These are phyloP conservation scores for Xenotilapia flavipinnis DNA, from an alignment of 2,113 vertebrate genomes.

Conservation along the genomic window DNA sequence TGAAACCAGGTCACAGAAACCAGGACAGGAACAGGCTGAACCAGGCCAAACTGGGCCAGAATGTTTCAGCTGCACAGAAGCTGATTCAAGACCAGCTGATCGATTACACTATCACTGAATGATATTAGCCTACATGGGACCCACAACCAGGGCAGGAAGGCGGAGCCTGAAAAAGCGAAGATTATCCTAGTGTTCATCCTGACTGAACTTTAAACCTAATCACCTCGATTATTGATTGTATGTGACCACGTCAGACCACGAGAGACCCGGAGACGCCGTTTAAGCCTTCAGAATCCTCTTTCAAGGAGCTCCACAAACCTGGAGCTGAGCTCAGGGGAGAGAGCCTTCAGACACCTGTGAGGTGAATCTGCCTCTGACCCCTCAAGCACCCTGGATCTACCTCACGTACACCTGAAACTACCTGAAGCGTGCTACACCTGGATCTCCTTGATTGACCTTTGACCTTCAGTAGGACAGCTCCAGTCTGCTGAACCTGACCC, in stretches of 20 bases:
- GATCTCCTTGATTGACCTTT: neutral
- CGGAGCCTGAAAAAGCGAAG: neutral
- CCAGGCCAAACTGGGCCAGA: neutral
- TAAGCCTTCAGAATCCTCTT: neutral
- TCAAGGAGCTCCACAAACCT: neutral
- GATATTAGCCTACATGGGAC: neutral
- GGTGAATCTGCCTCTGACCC: neutral
- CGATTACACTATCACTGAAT: neutral
- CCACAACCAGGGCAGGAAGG: neutral
- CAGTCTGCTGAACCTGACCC: neutral
- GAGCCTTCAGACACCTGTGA: neutral
- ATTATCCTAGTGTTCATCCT: neutral
- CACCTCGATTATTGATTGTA: neutral
- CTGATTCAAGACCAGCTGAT: neutral
- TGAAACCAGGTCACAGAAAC: neutral
- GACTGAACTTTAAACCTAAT: neutral
- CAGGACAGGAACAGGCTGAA: constrained; percentile 1
- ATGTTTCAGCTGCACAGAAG: neutral
- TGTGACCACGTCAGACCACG: neutral
- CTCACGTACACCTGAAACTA: neutral
- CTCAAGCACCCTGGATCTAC: neutral
- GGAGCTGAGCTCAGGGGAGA: neutral
- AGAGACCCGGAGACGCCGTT: neutral
- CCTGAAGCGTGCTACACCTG: neutral
- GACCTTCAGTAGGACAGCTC: neutral